These are phyloP conservation scores for Cephus sareptanus DNA, from an alignment of 2,888 invertebrate species.

Conservation along the genomic window DNA sequence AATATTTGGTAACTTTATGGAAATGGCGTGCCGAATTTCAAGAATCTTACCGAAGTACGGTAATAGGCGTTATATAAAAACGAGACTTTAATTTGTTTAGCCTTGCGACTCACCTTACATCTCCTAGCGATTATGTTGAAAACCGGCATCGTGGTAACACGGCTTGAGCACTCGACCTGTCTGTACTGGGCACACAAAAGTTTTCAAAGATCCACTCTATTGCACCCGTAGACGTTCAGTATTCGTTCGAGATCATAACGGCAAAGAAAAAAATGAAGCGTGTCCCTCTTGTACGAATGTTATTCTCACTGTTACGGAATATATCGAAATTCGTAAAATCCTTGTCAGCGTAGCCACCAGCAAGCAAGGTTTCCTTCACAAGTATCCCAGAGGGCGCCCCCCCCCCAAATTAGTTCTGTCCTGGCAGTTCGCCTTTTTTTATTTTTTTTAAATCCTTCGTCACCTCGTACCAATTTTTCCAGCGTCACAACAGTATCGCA, in stretches of 20 bases:
- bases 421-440: neutral
- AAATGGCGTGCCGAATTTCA: neutral
- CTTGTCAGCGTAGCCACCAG: neutral
- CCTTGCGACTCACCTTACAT: conserved; percentile 69
- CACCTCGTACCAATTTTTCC: neutral
- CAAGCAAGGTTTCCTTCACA: neutral
- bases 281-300: neutral
- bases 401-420: neutral
- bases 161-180: neutral
- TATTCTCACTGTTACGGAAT: neutral
- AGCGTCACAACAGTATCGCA: neutral
- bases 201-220: neutral
- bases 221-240: neutral
- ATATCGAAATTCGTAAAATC: neutral
- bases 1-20: neutral
- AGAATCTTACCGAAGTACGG: neutral
- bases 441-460: neutral
- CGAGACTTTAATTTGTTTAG: neutral
- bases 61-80: neutral
- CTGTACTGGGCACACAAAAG: neutral
- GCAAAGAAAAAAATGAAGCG: neutral
- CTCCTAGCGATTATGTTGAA: conserved; percentile 73
- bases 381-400: neutral
- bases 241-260: neutral
- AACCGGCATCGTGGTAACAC: conserved; percentile 68